These are phyloP conservation scores for Gasteruption jaculator DNA, from an alignment of 2,888 invertebrate species.

Conservation along the genomic window DNA sequence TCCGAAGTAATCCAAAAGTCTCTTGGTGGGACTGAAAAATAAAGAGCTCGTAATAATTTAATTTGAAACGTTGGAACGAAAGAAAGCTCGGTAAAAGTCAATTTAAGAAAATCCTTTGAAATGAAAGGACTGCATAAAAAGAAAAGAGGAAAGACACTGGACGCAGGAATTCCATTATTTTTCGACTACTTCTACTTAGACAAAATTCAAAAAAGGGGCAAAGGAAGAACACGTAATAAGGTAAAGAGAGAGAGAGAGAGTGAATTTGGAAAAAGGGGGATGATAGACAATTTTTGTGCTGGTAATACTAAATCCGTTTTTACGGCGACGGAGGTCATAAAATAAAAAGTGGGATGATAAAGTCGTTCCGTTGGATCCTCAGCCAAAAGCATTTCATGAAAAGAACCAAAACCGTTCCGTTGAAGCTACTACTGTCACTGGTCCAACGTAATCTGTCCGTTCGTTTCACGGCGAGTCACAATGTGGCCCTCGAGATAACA, in stretches of 20 bases:
- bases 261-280: slow-evolving; percentile 17
- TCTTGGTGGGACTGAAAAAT: too few species aligned
- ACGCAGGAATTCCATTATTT: too few species aligned
- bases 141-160: too few species aligned
- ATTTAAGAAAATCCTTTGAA: too few species aligned
- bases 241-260: slow-evolving; percentile 12
- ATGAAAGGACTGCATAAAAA: too few species aligned
- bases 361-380: slow-evolving; percentile 39
- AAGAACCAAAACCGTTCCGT: too few species aligned
- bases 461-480: slow-evolving; percentile 52
- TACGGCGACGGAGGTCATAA: slow-evolving; percentile 39
- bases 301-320: slow-evolving; percentile 38
- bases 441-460: slow-evolving; percentile 52
- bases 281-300: slow-evolving; percentile 16
- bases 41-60: too few species aligned
- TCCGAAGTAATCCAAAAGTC: too few species aligned
- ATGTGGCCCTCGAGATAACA: slow-evolving; percentile 54
- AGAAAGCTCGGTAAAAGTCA: too few species aligned
- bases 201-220: background rate
- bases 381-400: too few species aligned
- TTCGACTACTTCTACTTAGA: background rate
- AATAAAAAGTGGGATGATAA: slow-evolving; percentile 48
- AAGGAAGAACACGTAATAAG: slow-evolving; percentile 5
- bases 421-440: slow-evolving; percentile 47
- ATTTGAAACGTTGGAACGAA: too few species aligned